Percentiles rank a stretch among this genome's conserved stretches.
phyloP scores from a whole-genome alignment of 2,888 invertebrate species.

The Athalia rosae region DNA sequence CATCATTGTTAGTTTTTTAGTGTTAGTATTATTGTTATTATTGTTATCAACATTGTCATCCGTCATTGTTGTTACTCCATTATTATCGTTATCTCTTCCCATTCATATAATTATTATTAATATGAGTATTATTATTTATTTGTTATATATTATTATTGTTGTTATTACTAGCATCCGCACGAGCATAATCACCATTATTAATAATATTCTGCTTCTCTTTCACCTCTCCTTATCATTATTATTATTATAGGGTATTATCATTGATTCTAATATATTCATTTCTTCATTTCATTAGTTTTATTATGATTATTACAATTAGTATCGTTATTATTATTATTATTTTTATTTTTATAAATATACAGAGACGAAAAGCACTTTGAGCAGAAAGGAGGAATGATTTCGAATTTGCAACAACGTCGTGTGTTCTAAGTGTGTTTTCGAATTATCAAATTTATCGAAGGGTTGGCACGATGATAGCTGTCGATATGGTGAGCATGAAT shows the following conservation, averaged over 20 bases:
- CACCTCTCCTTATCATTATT: slow-evolving; percentile 71
- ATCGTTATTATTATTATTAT: slow-evolving; percentile 49
- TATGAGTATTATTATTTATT: slow-evolving; percentile 22
- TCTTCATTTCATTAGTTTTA: slow-evolving; percentile 76
- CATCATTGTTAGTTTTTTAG: slow-evolving; percentile 27
- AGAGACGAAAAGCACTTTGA: slow-evolving; percentile 45
- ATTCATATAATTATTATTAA: slow-evolving; percentile 1
- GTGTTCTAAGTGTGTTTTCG: slow-evolving; percentile 10
- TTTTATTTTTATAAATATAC: slow-evolving; percentile 52
- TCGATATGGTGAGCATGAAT: slow-evolving; percentile 19
- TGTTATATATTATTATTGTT: slow-evolving; percentile 31
- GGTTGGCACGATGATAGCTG: background rate
- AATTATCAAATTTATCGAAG: slow-evolving; percentile 13
- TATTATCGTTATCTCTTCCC: slow-evolving; percentile 75
- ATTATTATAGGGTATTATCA: slow-evolving; percentile 70
- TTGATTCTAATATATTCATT: slow-evolving; percentile 77
- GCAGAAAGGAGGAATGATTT: slow-evolving; percentile 22
- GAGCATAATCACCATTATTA: background rate
- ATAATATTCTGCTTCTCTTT: slow-evolving; percentile 74
- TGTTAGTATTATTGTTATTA: slow-evolving; percentile 14
- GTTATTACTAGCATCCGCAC: slow-evolving; percentile 16
- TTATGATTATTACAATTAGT: slow-evolving; percentile 60
- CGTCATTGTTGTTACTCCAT: slow-evolving; percentile 21
- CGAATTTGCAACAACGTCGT: slow-evolving; percentile 24
- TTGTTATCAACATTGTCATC: slow-evolving; percentile 21